Conservation (phyloP, 1,140 invertebrate genomes). For the Trissolcus basalis region DNA sequence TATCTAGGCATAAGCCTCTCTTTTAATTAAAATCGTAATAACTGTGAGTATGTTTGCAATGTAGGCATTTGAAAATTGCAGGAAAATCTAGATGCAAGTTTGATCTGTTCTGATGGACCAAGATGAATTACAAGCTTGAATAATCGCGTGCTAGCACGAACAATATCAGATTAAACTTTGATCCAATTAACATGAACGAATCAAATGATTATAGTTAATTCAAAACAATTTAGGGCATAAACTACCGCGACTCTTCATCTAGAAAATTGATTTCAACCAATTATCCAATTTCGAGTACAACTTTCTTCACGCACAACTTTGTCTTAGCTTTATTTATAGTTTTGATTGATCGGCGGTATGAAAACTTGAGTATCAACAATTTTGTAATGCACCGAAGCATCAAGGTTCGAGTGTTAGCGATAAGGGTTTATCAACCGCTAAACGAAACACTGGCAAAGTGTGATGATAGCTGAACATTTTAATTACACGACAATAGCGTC, state of each 20-base stretch:
- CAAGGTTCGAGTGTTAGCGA: background rate
- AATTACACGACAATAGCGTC: slow-evolving; percentile 15
- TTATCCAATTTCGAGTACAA: slow-evolving; percentile 16
- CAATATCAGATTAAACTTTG: slow-evolving; percentile 43
- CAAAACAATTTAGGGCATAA: slow-evolving; percentile 48
- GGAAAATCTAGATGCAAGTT: background rate
- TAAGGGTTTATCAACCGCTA: slow-evolving; percentile 32
- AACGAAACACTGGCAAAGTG: slow-evolving; percentile 18
- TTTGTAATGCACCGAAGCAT: background rate
- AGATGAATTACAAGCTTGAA: slow-evolving; percentile 1
- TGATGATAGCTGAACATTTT: slow-evolving; percentile 33
- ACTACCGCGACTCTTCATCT: slow-evolving; percentile 16
- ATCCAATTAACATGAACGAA: slow-evolving; percentile 45
- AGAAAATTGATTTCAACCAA: slow-evolving; percentile 24
- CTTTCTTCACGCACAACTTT: slow-evolving; percentile 12
- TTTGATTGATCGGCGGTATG: background rate
- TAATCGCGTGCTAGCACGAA: slow-evolving; percentile 9
- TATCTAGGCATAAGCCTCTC: too few relatives aligned
- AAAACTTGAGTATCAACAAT: slow-evolving; percentile 1
- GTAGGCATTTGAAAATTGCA: too few relatives aligned
- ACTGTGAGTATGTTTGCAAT: too few relatives aligned
- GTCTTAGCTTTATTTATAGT: background rate
- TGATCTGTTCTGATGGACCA: slow-evolving; percentile 1
- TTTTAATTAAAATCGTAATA: too few relatives aligned
- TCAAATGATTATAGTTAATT: slow-evolving; percentile 50